Evolutionary conservation across 2,113 vertebrate species (phyloP).

Genomic region (Budorcas taxicolor): DNA sequence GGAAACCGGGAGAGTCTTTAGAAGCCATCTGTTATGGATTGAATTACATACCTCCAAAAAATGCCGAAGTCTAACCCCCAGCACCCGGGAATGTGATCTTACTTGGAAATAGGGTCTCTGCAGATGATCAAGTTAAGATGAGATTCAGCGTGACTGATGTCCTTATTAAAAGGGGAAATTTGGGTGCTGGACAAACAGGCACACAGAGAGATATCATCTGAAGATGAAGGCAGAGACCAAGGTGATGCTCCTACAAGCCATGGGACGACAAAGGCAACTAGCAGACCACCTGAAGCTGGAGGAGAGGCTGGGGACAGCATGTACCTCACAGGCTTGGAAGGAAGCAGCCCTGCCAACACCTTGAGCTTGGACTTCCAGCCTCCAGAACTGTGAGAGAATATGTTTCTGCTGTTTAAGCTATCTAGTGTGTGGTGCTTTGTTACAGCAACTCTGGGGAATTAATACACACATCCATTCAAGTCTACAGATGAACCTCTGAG

Average conservation of each 20-base stretch:
- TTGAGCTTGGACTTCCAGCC: not conserved
- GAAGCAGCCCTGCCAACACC: accelerated
- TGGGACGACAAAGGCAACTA: not conserved
- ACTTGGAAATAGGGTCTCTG: not conserved
- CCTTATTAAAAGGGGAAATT: not conserved
- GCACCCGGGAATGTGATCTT: not conserved
- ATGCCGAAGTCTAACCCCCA: not conserved
- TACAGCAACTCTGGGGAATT: not conserved
- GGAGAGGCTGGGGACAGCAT: not conserved
- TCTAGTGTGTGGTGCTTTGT: not conserved
- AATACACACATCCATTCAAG: too few species aligned
- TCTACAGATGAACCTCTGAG: not conserved
- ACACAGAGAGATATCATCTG: accelerated
- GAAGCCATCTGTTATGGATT: not conserved
- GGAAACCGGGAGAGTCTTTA: not conserved
- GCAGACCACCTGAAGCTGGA: not conserved
- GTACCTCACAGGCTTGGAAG: not conserved
- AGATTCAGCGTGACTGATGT: not conserved
- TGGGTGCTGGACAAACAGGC: not conserved
- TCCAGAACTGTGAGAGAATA: not conserved
- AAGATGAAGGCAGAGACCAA: not conserved
- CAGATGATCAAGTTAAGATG: not conserved
- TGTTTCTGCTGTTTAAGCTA: not conserved
- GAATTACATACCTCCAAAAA: not conserved
- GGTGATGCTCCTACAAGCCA: not conserved